A percentile compares a stretch with the other conserved stretches of the same genome.
These are phyloP conservation scores for Origma solitaria DNA, from an alignment of 2,113 vertebrate species.

Conservation along the genomic window DNA sequence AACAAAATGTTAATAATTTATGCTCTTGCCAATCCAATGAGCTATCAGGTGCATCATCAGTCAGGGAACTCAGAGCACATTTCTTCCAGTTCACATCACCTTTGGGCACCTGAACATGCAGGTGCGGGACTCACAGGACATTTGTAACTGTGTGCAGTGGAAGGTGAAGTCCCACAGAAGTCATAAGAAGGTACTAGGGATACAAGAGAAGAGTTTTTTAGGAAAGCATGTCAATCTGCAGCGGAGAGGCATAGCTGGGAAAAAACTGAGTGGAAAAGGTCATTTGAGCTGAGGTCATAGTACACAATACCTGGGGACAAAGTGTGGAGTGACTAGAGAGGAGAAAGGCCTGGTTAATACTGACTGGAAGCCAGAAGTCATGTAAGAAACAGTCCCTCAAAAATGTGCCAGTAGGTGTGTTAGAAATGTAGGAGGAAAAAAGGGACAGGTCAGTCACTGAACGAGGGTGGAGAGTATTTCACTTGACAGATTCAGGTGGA, in stretches of 20 bases:
- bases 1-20: neutral
- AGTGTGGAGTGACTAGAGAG: neutral
- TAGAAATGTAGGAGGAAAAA: neutral
- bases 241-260: neutral
- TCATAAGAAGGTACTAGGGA: neutral
- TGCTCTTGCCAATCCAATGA: neutral
- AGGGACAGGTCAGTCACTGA: neutral
- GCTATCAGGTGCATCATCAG: neutral
- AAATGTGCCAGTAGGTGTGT: neutral
- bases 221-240: neutral
- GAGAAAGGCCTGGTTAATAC: neutral
- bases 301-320: neutral
- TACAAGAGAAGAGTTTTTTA: neutral
- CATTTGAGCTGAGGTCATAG: neutral
- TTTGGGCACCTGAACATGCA: neutral
- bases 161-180: neutral
- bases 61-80: neutral
- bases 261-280: neutral
- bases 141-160: neutral
- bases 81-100: neutral
- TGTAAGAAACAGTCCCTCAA: neutral
- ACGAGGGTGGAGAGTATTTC: neutral
- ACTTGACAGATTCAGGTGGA: neutral
- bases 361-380: neutral
- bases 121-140: accelerated